phyloP scores from a whole-genome alignment of 2,113 vertebrate genomes.

The Nicator chloris region DNA sequence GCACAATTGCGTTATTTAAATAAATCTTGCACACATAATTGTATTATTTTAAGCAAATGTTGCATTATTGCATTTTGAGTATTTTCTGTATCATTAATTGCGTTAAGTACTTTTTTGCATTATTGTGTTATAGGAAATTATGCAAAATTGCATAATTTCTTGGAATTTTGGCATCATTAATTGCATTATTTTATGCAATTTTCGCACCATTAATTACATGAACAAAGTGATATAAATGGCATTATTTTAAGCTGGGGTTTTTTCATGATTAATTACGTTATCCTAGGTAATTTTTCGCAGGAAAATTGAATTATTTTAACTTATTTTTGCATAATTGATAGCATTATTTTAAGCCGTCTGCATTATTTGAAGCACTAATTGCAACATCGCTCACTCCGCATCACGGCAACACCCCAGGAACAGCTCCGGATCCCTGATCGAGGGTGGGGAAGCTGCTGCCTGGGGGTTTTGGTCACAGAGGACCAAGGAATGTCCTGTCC shows the following conservation, averaged over 20 bases:
- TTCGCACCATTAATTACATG: not conserved
- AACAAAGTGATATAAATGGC: not conserved
- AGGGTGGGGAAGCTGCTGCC: not conserved
- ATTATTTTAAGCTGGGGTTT: not conserved
- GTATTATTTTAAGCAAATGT: not conserved
- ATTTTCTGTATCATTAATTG: not conserved
- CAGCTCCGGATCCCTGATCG: not conserved
- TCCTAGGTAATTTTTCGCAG: not conserved
- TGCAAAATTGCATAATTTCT: not conserved
- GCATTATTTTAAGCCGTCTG: not conserved
- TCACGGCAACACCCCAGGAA: not conserved
- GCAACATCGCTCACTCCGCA: not conserved
- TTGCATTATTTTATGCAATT: not conserved
- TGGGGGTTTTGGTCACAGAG: not conserved
- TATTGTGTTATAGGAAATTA: not conserved
- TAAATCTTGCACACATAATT: not conserved
- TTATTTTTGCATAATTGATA: not conserved
- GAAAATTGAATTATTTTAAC: not conserved
- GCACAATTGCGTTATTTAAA: not conserved
- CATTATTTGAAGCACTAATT: not conserved
- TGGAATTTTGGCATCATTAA: not conserved
- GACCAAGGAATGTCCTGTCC: not conserved
- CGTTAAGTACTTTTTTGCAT: not conserved
- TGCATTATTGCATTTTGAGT: not conserved
- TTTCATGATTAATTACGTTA: fast-evolving